A percentile compares a stretch with the other conserved stretches of the same genome.
phyloP scores from a whole-genome alignment of 2,113 vertebrate genomes.

The Peromyscus californicus region DNA sequence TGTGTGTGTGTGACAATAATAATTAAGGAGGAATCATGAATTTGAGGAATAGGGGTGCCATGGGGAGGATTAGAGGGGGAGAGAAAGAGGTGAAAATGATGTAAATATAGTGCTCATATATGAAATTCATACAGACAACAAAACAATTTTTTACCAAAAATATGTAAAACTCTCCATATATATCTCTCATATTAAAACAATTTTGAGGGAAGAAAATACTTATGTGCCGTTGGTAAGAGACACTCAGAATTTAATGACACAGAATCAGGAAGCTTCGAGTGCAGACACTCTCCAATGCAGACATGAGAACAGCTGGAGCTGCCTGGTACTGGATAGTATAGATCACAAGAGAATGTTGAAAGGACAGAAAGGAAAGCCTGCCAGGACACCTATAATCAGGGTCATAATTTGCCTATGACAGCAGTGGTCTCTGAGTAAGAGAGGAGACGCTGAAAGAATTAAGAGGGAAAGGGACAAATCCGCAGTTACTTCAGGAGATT shows the following conservation, averaged over 20 bases:
- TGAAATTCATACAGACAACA: background rate
- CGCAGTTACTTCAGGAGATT: background rate
- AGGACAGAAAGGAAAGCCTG: background rate
- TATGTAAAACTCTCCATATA: background rate
- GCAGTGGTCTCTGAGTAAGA: background rate
- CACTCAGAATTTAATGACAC: slow-evolving; percentile 4
- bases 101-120: background rate
- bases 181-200: slow-evolving; percentile 10
- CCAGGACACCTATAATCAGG: background rate
- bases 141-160: background rate
- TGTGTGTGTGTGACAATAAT: background rate
- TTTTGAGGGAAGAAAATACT: background rate
- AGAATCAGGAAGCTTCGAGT: background rate
- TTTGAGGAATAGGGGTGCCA: background rate
- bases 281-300: background rate
- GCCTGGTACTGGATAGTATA: background rate
- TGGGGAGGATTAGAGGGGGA: no score
- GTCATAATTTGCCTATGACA: background rate
- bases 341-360: background rate
- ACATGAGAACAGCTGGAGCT: background rate
- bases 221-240: slow-evolving; percentile 11
- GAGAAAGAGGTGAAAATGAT: background rate
- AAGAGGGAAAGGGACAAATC: background rate
- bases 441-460: background rate
- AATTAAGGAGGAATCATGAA: background rate